Base-by-base conservation (phyloP, 2,888 invertebrate species). In the Barypeithes pellucidus region DNA sequence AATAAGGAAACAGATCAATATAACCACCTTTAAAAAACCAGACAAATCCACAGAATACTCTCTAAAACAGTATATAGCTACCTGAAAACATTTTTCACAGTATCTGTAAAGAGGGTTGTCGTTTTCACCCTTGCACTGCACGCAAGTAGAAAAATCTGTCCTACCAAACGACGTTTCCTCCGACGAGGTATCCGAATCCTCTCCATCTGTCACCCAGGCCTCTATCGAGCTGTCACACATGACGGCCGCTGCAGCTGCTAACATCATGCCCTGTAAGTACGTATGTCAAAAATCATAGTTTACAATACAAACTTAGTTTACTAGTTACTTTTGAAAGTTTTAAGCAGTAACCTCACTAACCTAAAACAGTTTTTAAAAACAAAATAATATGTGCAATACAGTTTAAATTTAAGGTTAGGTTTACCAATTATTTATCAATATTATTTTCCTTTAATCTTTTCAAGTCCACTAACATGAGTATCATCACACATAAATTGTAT, bases 81-180 rank as follows among this genome's bases (percentile, higher is more conserved):
- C 92, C 91, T 91, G 90, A 84, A 90, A 92, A 83, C 92, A 93
- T 85, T 90, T 90, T 83, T 91, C 89, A 85, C 93, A 93, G 86
- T 90, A 92, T 76, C 91, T 86, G 82, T 89, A 92, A 70, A 89
- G 85, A 43, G 91, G 91, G 86, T 91, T 91, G 78, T 86, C 85
- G 83, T 92, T 90, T 77, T 85, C 83, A 60, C 88, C 88, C 76
- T 87, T 88, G 85, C 93, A 93, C 81, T 90, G 90, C 16, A 90
- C 88, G 83, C 93, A 93, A 67, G 87, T 87, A 89, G 90, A 88
- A 85, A 90, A 92, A 84, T 90, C 91, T 22, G 86, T 78, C 62
- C 77, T 67, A 29, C 73, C 76, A 39, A 79, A 77, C 8, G 81
- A 79, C 3, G 78, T 77, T n/a, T 82, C 81, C 20, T 80, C 83